These are phyloP conservation scores for Pitangus sulphuratus DNA, from an alignment of 2,797 vertebrate species.

Conservation along the genomic window DNA sequence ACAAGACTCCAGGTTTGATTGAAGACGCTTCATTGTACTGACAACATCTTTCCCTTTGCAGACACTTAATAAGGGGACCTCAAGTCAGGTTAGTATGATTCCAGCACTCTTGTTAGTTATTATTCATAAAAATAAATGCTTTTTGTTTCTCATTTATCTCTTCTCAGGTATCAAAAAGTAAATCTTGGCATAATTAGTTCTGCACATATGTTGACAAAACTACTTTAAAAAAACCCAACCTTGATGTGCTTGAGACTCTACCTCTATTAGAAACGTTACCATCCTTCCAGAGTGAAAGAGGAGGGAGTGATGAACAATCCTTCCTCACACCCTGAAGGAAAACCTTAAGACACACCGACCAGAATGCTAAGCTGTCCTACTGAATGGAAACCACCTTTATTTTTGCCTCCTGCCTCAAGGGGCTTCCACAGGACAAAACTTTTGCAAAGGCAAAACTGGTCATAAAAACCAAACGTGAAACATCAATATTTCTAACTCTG, in stretches of 20 bases:
- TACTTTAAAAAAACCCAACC: accelerated
- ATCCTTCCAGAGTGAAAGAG: not conserved
- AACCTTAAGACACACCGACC: not conserved
- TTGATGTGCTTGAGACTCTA: not conserved
- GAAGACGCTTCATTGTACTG: not conserved
- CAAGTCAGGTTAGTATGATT: not conserved
- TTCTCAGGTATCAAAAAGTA: not conserved
- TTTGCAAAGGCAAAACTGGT: not conserved
- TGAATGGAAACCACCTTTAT: not conserved
- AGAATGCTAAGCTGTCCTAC: not conserved
- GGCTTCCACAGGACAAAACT: not conserved
- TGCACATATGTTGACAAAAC: not conserved
- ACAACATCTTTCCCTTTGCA: not conserved
- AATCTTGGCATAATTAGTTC: not conserved
- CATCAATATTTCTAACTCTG: not conserved
- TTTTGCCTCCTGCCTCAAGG: not conserved
- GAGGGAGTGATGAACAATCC: not conserved
- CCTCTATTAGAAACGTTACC: not conserved
- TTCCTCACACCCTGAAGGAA: not conserved
- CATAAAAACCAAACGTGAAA: not conserved
- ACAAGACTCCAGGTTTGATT: not conserved
- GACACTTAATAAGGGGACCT: not conserved
- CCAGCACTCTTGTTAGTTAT: not conserved
- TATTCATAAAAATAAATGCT: not conserved
- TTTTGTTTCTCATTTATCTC: not conserved